Base-by-base conservation (phyloP, 2,113 vertebrate genomes). In the Epinephelus fuscoguttatus region DNA sequence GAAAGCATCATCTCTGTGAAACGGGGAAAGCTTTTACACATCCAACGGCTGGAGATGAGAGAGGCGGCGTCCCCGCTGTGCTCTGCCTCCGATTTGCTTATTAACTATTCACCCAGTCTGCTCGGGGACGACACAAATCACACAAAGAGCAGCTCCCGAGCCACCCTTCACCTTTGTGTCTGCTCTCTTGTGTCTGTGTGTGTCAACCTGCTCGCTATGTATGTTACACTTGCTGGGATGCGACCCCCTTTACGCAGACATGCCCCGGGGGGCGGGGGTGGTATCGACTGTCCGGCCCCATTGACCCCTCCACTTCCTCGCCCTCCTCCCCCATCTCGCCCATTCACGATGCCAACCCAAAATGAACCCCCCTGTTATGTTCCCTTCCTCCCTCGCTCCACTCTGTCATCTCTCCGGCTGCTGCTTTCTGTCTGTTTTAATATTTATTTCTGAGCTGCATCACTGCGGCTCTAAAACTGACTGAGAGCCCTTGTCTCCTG, bases 91-190 rank as follows among this genome's bases (percentile, higher is more conserved):
- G 50, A 70, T 18, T 45, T n/a, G 70, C 79, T 80, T 85, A 87
- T 90, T 90, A 89, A 59, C 76, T 75, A 56, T 89, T 77, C 86
- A 78, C 42, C 70, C 80, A 66, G 73, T 63, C 68, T 67, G 79
- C 75, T 56, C 2, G 57, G 37, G 70, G 73, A 57, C 47, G 79
- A 2, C 78, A 45, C 78, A 60, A 8, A 86, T 78, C 70, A 61
- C 78, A 91, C 88, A 91, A 91, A 93, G 86, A 86, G 75, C 76
- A 66, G 53, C 86, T 84, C 82, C 81, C 13, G 71, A 85, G 75
- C 52, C 76, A 60, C 66, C 50, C 66, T 64, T 68, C 85, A 71
- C 75, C 86, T 81, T 78, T 89, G 82, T 87, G 87, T 87, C 80
- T 88, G 85, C 21, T 53, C 37, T 62, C 55, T 25, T 45, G 75